phyloP scores from a whole-genome alignment of 2,888 invertebrate species.

The Drosophila pegasa region DNA sequence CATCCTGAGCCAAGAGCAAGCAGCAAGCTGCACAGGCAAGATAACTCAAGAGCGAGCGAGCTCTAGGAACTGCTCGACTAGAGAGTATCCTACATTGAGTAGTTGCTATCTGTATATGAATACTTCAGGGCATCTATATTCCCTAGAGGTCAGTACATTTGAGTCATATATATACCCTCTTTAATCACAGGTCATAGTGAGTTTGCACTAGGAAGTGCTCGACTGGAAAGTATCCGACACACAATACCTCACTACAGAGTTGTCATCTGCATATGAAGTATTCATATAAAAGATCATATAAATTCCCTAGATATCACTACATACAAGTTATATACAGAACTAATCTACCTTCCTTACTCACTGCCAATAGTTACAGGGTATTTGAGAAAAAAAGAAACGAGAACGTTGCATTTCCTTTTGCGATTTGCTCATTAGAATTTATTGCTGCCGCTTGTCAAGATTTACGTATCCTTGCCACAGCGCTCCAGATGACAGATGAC shows the following conservation, averaged over 20 bases:
- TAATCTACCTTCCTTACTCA: not conserved
- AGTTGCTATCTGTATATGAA: not conserved
- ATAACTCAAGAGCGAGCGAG: not conserved
- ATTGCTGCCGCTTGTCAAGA: constrained; percentile 80
- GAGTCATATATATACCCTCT: too few species aligned
- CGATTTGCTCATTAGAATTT: constrained; percentile 81
- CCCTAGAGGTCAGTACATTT: too few species aligned
- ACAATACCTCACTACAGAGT: too few species aligned
- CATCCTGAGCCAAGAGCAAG: constrained; percentile 58
- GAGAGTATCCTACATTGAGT: not conserved
- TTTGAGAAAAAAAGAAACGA: constrained; percentile 25
- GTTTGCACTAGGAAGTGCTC: too few species aligned
- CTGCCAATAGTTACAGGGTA: constrained; percentile 4
- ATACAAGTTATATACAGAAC: too few species aligned
- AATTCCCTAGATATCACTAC: too few species aligned
- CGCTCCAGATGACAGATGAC: constrained; percentile 74
- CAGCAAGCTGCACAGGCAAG: not conserved
- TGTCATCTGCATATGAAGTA: too few species aligned
- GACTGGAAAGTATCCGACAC: too few species aligned
- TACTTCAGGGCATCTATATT: too few species aligned
- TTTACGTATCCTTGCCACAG: constrained; percentile 81
- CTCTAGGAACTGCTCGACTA: not conserved
- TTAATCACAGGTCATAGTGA: too few species aligned
- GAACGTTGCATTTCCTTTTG: constrained; percentile 73
- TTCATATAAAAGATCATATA: too few species aligned